Base-by-base conservation (phyloP, 2,113 vertebrate species). In the Callocephalon fimbriatum region DNA sequence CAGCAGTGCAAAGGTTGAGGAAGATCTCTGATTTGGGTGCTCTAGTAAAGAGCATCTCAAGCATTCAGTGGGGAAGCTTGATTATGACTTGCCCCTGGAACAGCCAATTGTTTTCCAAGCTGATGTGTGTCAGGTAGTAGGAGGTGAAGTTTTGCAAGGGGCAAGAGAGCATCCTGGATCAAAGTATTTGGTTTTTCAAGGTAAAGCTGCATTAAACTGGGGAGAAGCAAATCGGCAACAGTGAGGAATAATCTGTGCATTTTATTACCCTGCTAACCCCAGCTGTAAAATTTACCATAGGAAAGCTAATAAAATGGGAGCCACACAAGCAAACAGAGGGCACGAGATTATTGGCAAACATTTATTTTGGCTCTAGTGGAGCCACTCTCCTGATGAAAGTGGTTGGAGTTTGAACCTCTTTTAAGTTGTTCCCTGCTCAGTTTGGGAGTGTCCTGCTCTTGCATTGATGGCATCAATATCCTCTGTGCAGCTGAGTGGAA, bases 361-460 rank as follows among this genome's bases (percentile, higher is more conserved):
- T 96, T 97, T 96, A 81, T 96, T 96, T 95, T 97, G 97, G 95
- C 93, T 87, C 91, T 85, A 48, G 42, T 65, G 53, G 88, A 86
- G 66, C 80, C 70, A 53, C 59, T 94, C 83, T 89, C n/a, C 70
- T 89, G 92, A 96, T 96, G 76, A 95, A 97, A 95, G 91, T 0
- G 0, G 44, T 37, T 91, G 95, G 92, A 97, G 58, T 95, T 95
- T 93, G 94, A 95, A 90, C 94, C 27, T 88, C 78, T 94, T 93
- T 86, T 75, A 91, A 90, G 51, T 54, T 88, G 74, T 74, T 93
- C 65, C 59, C 44, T 83, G 35, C 67, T 61, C 2, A 6, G 72
- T 42, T 54, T 86, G 90, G 51, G 90, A 86, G 83, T 73, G 88
- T 53, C 83, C 51, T 89, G 76, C 26, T 78, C 53, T 86, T 62